Evolutionary conservation across 2,888 invertebrate species (phyloP), one percentile per base, ranked within the genome.

Genomic region (Salpingus planirostris): DNA sequence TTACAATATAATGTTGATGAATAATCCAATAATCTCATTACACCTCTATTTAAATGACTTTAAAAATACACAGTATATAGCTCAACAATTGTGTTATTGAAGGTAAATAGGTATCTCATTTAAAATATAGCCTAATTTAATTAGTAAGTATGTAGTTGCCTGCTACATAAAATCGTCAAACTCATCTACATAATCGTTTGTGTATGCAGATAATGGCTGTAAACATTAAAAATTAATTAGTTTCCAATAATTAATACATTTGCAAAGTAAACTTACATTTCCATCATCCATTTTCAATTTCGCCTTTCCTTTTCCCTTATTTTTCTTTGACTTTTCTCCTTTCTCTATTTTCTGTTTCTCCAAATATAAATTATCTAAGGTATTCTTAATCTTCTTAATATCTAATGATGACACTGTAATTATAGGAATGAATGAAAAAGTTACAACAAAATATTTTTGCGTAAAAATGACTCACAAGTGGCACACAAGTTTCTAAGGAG

Each of bases 311-410:
- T 87, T 88, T 31, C 74, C 74, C 56, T 74, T 74, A 18, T 72
- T 73, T 64, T 88, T 87, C 69, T 86, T 88, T 31, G 72, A 57
- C 55, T 80, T 85, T 34, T 85, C 82, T 12, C 76, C 80, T 59
- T 89, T 91, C 60, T 89, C 90, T 38, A 83, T 68, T 68, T 90
- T 91, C 47, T 80, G 74, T 62, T 92, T 92, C 65, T 93, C 92
- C 57, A 84, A 78, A 59, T 81, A 82, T 50, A 93, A 67, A 64
- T 80, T 86, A 65, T 89, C 90, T 44, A 92, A 69, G 34, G 78
- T 75, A 52, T 81, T 73, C 66, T 88, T 89, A 55, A 92, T 74
- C 73, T 85, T 88, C 59, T 85, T 90, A 50, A 92, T 75, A 58
- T 88, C 83, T 30, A 73, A 70, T 11, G 85, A 76, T 40, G 74